Base-by-base conservation (phyloP, 2,113 vertebrate species). In the Paramisgurnus dabryanus region DNA sequence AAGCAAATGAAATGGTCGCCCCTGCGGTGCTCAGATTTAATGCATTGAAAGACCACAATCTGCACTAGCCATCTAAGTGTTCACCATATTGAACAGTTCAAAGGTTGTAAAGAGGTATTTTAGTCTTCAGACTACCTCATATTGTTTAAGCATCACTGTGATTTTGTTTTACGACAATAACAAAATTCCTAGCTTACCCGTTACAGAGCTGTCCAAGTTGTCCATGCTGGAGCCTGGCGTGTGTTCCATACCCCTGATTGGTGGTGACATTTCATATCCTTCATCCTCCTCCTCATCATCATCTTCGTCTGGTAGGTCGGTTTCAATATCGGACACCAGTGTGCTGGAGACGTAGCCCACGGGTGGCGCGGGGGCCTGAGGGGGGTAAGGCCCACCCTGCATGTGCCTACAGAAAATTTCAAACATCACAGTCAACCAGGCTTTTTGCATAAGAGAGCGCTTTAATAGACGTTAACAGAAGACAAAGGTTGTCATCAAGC, bases 161-260 rank as follows among this genome's bases (percentile, higher is more conserved):
- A 4, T 17, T 2, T 15, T 57, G 15, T 5, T 2, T 17, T 15
- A 57, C 6, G 6, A 12, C 17, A 57, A 57, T 71, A 7, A 45
- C 43, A n/a, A 39, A 55, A 55, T n/a, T 50, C 6, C 39, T 12
- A 0, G 3, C 67, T 93, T 88, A 99, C 98, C 98, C 94, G 97
- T 95, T 87, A 98, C 89, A 83, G 97, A 99, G 93, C 97, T 99
- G 90, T 99, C 97, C 84, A 99, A 91, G 92, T 99, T 99, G 93
- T 99, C 97, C 94, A 96, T 96, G 88, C 98, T 99, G 82, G 97
- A 99, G 72, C 96, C 97, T 3, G 97, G 96, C 45, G 95, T 99
- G 91, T 98, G 96, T 83, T 97, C 97, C 34, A 98, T 92, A 58
- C 94, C 95, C 72, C 95, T 92, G 61, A 95, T 92, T 13, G 95